These are phyloP conservation scores for Phenganax subtilis DNA, from an alignment of 92 coral and sea anemone genomes.

Conservation along the genomic window DNA sequence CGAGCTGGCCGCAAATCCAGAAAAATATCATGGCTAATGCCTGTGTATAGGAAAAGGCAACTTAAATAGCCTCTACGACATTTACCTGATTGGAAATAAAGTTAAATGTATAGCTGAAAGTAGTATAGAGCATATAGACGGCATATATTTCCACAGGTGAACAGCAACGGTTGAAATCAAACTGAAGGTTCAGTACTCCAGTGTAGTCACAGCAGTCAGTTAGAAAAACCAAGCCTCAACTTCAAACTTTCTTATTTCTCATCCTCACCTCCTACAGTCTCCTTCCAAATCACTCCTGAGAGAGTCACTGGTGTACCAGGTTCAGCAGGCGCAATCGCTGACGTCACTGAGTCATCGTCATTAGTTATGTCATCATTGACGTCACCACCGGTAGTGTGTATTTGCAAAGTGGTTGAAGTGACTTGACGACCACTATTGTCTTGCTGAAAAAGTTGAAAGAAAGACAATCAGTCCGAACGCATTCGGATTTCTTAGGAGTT, in stretches of 20 bases:
- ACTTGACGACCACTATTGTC: conserved; percentile 24
- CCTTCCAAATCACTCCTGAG: conserved; percentile 88
- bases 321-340: conserved; percentile 60
- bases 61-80: too few relatives aligned
- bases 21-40: too few relatives aligned
- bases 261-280: conserved; percentile 69
- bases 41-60: too few relatives aligned
- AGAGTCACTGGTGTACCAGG: conserved; percentile 91
- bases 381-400: conserved; percentile 37
- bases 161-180: neutral
- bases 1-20: too few relatives aligned
- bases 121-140: too few relatives aligned
- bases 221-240: neutral
- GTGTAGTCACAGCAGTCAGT: neutral
- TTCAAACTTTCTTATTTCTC: neutral
- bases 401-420: conserved; percentile 26
- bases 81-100: too few relatives aligned
- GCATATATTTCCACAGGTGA: neutral
- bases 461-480: neutral
- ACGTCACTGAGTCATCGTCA: conserved; percentile 42
- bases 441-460: neutral
- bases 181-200: neutral
- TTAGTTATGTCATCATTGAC: conserved; percentile 42
- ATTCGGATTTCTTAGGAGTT: neutral
- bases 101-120: too few relatives aligned